These are phyloP conservation scores for Ataeniobius toweri DNA, from an alignment of 2,797 vertebrate species.

Conservation along the genomic window DNA sequence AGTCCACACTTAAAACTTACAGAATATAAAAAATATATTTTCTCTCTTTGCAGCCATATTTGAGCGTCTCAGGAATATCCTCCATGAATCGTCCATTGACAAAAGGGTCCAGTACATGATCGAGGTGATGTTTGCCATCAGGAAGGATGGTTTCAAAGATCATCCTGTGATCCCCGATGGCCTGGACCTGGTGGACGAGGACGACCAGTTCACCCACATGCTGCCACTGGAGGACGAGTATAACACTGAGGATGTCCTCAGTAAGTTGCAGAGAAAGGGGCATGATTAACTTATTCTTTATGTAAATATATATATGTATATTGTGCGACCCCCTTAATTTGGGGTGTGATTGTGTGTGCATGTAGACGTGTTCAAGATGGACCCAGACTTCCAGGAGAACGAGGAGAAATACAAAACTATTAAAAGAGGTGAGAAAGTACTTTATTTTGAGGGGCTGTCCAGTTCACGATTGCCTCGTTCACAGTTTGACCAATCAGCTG, in stretches of 20 bases:
- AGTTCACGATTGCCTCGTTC: not conserved
- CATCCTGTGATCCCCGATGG: constrained; percentile 92
- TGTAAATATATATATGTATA: not conserved
- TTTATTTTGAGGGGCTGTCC: not conserved
- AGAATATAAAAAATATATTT: not conserved
- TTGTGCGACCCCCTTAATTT: constrained; percentile 3
- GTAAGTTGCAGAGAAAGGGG: constrained; percentile 76
- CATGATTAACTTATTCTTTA: not conserved
- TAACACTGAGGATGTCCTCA: constrained; percentile 91
- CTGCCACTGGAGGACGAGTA: constrained; percentile 96
- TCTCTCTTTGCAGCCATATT: constrained; percentile 87
- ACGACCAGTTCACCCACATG: constrained; percentile 98
- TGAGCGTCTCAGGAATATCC: constrained; percentile 94
- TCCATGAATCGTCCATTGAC: constrained; percentile 96
- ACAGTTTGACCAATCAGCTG: constrained; percentile 29
- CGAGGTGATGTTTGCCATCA: constrained; percentile 98
- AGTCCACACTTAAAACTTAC: not conserved
- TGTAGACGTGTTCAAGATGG: constrained; percentile 97
- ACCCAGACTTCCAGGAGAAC: constrained; percentile 93
- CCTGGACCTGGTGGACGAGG: constrained; percentile 94
- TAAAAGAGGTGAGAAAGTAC: constrained; percentile 86
- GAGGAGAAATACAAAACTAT: constrained; percentile 96
- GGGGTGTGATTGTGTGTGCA: constrained; percentile 41
- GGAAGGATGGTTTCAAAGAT: constrained; percentile 98
- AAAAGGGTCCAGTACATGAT: constrained; percentile 99